These are phyloP conservation scores for Crenuchus spilurus DNA, from an alignment of 2,797 vertebrate species.

Conservation along the genomic window DNA sequence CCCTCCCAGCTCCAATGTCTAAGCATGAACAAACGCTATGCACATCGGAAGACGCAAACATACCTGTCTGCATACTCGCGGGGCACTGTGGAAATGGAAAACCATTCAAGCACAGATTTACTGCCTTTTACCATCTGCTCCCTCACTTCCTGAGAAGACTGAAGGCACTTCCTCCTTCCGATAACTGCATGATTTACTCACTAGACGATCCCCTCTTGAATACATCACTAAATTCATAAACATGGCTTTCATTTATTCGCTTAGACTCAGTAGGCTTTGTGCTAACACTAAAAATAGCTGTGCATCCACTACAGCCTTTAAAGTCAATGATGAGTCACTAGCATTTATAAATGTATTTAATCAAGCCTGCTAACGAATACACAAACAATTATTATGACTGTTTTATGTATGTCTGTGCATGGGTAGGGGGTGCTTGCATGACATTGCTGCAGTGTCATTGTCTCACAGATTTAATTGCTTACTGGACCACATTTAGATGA, in stretches of 20 bases:
- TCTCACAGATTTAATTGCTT: conserved; percentile 11
- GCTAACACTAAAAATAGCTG: background rate
- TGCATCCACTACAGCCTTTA: background rate
- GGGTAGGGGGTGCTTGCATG: background rate
- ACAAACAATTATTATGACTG: background rate
- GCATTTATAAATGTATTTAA: background rate
- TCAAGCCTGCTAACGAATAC: background rate
- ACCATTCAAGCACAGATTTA: conserved; percentile 32
- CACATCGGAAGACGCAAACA: conserved; percentile 13
- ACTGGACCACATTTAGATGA: conserved; percentile 7
- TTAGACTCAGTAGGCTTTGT: background rate
- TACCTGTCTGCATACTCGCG: background rate
- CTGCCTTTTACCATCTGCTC: background rate
- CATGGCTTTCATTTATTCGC: background rate
- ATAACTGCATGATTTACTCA: background rate
- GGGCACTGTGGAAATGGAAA: conserved; percentile 10
- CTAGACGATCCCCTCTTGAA: background rate
- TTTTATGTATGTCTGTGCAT: background rate
- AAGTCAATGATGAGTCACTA: background rate
- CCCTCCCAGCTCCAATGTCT: conserved; percentile 30
- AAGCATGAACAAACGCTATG: conserved; percentile 11
- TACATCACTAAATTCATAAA: background rate
- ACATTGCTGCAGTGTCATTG: conserved; percentile 22
- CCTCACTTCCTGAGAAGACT: background rate
- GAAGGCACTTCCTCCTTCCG: conserved; percentile 14